phyloP scores from a whole-genome alignment of 2,888 invertebrate species.

The Arge pagana region DNA sequence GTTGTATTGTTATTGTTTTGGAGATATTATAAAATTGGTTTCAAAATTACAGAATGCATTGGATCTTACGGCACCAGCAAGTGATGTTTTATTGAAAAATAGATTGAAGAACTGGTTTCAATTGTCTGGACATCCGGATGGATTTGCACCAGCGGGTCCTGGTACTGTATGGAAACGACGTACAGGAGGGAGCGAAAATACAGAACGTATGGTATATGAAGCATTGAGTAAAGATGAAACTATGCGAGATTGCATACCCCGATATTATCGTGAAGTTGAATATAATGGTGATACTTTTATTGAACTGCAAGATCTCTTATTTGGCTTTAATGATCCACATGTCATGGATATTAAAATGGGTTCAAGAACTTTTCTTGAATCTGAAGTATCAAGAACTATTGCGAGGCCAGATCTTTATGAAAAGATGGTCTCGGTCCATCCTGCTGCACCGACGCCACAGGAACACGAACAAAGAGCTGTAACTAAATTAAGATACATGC shows the following conservation, averaged over 20 bases:
- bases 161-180: conserved; percentile 94
- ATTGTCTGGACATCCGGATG: conserved; percentile 90
- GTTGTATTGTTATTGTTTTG: not conserved
- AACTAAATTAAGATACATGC: conserved; percentile 96
- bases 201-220: conserved; percentile 80
- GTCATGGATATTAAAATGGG: conserved; percentile 99
- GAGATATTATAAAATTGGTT: conserved; percentile 31
- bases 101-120: conserved; percentile 79
- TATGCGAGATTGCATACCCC: conserved; percentile 76
- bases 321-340: conserved; percentile 88
- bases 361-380: conserved; percentile 91
- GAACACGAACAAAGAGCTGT: conserved; percentile 84
- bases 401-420: conserved; percentile 88
- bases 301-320: conserved; percentile 91
- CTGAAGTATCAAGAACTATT: conserved; percentile 87
- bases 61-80: conserved; percentile 88
- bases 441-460: conserved; percentile 80
- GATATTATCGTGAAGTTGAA: conserved; percentile 81
- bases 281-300: conserved; percentile 84
- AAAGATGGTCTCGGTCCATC: conserved; percentile 94
- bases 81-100: conserved; percentile 80
- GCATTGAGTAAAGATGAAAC: conserved; percentile 75
- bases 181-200: conserved; percentile 70
- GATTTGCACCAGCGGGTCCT: conserved; percentile 89
- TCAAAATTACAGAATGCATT: conserved; percentile 89